Base-by-base conservation (phyloP, 2,888 invertebrate genomes). In the Cenopis cana region DNA sequence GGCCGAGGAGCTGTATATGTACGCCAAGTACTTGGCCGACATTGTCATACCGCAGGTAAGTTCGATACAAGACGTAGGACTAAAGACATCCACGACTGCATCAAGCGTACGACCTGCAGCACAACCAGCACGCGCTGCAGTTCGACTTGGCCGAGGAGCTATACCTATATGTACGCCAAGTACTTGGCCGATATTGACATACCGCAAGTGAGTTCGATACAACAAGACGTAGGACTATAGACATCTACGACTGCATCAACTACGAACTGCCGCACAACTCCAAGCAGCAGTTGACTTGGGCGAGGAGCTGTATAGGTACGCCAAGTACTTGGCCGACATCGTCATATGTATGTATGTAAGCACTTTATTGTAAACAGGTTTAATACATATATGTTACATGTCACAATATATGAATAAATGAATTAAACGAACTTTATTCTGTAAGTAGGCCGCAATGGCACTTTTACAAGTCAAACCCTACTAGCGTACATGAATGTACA, bases 21-120 rank as follows among this genome's bases (percentile, higher is more conserved):
- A 98, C 85, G 98, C 99, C 0, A 99, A 99, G 89, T 98, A 98
- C 85, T 94, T 99, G 81, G 99, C 99, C 0, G 99, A 99, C 87
- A 98, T 99, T 82, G 99, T 99, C 0, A 99, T 99, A 88, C 99
- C 99, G 0, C 99, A 99, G 95, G 97, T 97, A 3, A 79, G 81
- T 77, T 14, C 17, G n/a, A 14, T 33, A 33, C 33, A 97, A 97
- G 78, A 95, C 96, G 52, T 99, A 97, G 88, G 99, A 99, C 87
- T 99, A 99, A 99, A 0, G 99, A 99, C 86, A 99, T 99, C 77
- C 99, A 99, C 84, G 99, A 99, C 93, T 99, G n/a, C n/a, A n/a
- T n/a, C n/a, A n/a, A n/a, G 99, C 86, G 86, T 99, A 98, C 85
- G 99, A 99, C 90, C 92, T 99, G 77, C n/a, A 99, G 84, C 99